These are phyloP conservation scores for Macrosteles quadrilineatus DNA, from an alignment of 1,140 invertebrate genomes.

Conservation along the genomic window DNA sequence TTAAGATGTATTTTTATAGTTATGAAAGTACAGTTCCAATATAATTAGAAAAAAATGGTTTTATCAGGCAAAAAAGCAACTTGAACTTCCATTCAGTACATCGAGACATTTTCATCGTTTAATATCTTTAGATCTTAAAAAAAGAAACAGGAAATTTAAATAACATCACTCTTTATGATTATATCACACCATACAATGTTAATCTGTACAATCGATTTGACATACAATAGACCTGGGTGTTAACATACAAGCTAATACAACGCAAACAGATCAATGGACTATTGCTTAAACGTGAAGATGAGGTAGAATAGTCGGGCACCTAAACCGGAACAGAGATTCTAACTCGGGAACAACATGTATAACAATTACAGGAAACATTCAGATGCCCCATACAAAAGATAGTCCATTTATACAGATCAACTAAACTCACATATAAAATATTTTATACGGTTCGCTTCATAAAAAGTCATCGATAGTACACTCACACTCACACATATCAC, in stretches of 20 bases:
- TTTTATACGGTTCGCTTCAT: slow-evolving; percentile 8
- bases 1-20: too few species aligned
- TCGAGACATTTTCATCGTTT: slow-evolving; percentile 22
- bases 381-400: slow-evolving; percentile 4
- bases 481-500: slow-evolving; percentile 2
- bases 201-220: slow-evolving; percentile 24
- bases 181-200: slow-evolving; percentile 23
- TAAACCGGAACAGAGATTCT: slow-evolving; percentile 9
- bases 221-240: slow-evolving; percentile 22
- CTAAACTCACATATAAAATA: slow-evolving; percentile 16
- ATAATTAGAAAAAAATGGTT: too few species aligned
- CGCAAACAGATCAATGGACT: slow-evolving; percentile 15
- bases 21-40: too few species aligned
- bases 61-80: slow-evolving; percentile 19
- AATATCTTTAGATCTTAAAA: slow-evolving; percentile 26
- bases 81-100: slow-evolving; percentile 13
- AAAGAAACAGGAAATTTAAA: slow-evolving; percentile 26
- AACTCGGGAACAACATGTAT: slow-evolving; percentile 1
- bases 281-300: slow-evolving; percentile 18
- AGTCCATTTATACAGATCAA: slow-evolving; percentile 7
- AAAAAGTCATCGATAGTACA: slow-evolving; percentile 11
- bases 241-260: slow-evolving; percentile 24
- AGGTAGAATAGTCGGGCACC: slow-evolving; percentile 25
- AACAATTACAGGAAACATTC: slow-evolving; percentile 6
- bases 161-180: slow-evolving; percentile 24